Evolutionary conservation across 2,797 vertebrate genomes (phyloP).

Genomic region (Austrolebias charrua): DNA sequence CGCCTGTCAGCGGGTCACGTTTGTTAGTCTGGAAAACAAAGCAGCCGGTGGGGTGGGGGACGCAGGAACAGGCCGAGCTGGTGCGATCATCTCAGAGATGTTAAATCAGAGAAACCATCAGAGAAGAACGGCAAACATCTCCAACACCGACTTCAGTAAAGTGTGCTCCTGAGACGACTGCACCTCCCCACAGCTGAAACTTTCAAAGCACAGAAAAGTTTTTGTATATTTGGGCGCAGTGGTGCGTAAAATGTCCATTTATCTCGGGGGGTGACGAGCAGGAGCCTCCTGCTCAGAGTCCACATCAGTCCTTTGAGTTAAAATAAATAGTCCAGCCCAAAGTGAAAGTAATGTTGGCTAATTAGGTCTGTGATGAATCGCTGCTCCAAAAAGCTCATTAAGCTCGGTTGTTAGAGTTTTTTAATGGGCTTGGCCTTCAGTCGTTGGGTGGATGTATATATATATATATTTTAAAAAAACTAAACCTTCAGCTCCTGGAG

Average conservation of each 20-base stretch:
- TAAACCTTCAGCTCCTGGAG: conserved; percentile 26
- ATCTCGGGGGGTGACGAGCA: background rate
- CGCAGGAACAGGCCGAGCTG: conserved; percentile 26
- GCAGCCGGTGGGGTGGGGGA: conserved; percentile 30
- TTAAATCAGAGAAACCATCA: conserved; percentile 48
- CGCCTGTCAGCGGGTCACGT: conserved; percentile 56
- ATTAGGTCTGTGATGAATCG: conserved; percentile 52
- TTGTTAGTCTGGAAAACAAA: conserved; percentile 58
- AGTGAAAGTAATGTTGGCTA: conserved; percentile 39
- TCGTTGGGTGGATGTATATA: conserved; percentile 15
- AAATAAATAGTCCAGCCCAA: conserved; percentile 39
- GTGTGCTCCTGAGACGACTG: too few species aligned
- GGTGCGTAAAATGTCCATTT: background rate
- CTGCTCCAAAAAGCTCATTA: conserved; percentile 32
- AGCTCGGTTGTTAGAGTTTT: conserved; percentile 35
- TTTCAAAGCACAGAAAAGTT: background rate
- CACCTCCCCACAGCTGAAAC: background rate
- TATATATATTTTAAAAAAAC: conserved; percentile 35
- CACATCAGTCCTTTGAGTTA: conserved; percentile 40
- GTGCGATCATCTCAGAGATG: conserved; percentile 29
- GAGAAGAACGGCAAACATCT: conserved; percentile 19
- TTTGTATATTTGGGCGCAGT: background rate
- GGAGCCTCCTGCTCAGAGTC: background rate
- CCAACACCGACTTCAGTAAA: background rate
- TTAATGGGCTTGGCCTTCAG: conserved; percentile 25